Evolutionary conservation across 2,113 vertebrate genomes (phyloP).

Genomic region (Excalfactoria chinensis): DNA sequence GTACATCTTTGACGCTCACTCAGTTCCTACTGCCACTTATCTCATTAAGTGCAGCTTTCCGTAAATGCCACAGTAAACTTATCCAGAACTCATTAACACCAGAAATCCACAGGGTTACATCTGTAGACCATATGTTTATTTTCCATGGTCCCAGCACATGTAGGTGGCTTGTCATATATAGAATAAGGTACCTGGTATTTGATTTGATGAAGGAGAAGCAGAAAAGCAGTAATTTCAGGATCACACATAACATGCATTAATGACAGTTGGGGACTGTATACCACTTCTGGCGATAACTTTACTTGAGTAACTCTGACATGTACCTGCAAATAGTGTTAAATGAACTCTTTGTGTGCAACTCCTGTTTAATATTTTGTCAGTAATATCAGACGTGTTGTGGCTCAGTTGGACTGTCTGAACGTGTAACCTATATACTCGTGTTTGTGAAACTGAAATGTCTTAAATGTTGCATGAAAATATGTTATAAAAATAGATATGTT

Average conservation of each 20-base stretch:
- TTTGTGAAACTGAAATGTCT: slow-evolving; percentile 79
- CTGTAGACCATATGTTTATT: neutral
- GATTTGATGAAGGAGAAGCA: neutral
- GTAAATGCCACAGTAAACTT: neutral
- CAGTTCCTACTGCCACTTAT: neutral
- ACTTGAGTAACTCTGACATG: slow-evolving; percentile 57
- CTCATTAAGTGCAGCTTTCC: neutral
- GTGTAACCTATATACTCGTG: slow-evolving; percentile 75
- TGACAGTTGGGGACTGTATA: slow-evolving; percentile 20
- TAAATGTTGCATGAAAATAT: slow-evolving; percentile 90
- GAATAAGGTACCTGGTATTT: neutral
- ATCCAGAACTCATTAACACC: neutral
- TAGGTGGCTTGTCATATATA: neutral
- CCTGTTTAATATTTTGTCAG: slow-evolving; percentile 76
- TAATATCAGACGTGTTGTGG: slow-evolving; percentile 76
- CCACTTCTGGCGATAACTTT: slow-evolving; percentile 18
- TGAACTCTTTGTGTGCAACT: slow-evolving; percentile 69
- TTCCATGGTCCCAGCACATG: neutral
- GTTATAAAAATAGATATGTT: slow-evolving; percentile 86
- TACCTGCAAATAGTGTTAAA: slow-evolving; percentile 63
- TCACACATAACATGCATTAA: neutral
- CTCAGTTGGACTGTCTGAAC: slow-evolving; percentile 63
- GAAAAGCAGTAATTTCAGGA: neutral
- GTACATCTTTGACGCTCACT: neutral
- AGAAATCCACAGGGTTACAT: neutral